Percentiles rank a stretch among this genome's conserved stretches.
Evolutionary conservation across 2,888 invertebrate genomes (phyloP).

Genomic region (Mechanitis mazaeus): DNA sequence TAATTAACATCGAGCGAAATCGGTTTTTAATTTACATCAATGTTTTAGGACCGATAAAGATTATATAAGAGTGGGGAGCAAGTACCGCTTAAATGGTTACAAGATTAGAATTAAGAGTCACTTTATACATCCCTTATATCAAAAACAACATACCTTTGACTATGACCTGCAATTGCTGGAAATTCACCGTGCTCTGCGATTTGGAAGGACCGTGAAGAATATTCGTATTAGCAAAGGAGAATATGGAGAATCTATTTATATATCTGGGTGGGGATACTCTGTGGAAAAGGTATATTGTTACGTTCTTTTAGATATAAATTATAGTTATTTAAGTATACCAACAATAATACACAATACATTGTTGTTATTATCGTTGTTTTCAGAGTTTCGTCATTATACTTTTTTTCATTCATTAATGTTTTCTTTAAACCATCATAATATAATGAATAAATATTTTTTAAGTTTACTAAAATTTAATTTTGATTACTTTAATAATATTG

Average conservation of each 20-base stretch:
- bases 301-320: not conserved
- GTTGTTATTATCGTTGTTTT: no score
- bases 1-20: not conserved
- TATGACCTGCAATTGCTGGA: conserved; percentile 52
- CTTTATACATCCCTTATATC: conserved; percentile 47
- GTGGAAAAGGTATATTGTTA: conserved; percentile 44
- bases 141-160: conserved; percentile 44
- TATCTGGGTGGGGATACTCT: conserved; percentile 59
- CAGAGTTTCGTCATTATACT: no score
- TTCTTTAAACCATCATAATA: no score
- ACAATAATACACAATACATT: not conserved
- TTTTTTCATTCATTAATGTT: no score
- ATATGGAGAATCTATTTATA: conserved; percentile 35
- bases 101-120: conserved; percentile 40
- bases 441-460: no score
- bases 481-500: no score
- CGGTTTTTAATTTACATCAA: not conserved
- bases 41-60: conserved; percentile 34
- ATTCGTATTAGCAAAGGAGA: conserved; percentile 38
- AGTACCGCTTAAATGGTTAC: conserved; percentile 37
- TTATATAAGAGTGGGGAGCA: conserved; percentile 49
- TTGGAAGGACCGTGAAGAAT: conserved; percentile 35
- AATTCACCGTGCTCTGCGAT: conserved; percentile 35
- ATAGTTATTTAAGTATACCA: not conserved
- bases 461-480: no score